A percentile compares a stretch with the other conserved stretches of the same genome.
phyloP scores from a whole-genome alignment of 1,140 invertebrate genomes.

The Cotesia vestalis region DNA sequence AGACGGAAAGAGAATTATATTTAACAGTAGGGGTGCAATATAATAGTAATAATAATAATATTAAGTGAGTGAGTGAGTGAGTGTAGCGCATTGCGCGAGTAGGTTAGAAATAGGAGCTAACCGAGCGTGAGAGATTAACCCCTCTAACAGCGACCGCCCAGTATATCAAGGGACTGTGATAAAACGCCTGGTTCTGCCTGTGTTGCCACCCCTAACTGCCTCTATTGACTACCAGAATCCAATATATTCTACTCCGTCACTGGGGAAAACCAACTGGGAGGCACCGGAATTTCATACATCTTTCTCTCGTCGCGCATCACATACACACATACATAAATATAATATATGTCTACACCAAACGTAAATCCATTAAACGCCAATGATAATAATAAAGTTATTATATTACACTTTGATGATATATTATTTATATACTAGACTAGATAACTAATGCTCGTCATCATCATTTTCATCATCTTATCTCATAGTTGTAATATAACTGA shows the following conservation, averaged over 20 bases:
- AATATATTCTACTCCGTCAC: conserved; percentile 63
- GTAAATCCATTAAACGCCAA: background rate
- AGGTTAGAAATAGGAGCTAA: conserved; percentile 65
- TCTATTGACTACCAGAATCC: conserved; percentile 66
- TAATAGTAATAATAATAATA: no score
- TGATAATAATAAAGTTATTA: background rate
- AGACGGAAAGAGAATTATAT: no score
- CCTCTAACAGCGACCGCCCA: conserved; percentile 64
- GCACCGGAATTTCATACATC: conserved; percentile 65
- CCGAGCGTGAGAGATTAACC: conserved; percentile 67
- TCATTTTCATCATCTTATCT: no score
- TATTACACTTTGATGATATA: no score
- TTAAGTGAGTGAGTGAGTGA: conserved; percentile 35
- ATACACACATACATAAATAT: conserved; percentile 35
- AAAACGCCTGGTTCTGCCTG: conserved; percentile 63
- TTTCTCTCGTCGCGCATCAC: conserved; percentile 51
- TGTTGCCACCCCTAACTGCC: conserved; percentile 64
- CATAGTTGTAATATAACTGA: no score
- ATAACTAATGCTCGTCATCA: no score
- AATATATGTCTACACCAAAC: background rate
- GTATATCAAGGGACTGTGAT: conserved; percentile 65
- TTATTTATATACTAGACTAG: no score
- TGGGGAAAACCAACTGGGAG: conserved; percentile 63
- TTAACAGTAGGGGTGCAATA: no score
- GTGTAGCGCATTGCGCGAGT: conserved; percentile 41